Percentiles rank a stretch among this genome's conserved stretches.
These are phyloP conservation scores for Melanotaenia nigrans DNA, from an alignment of 2,797 vertebrate species.

Conservation along the genomic window DNA sequence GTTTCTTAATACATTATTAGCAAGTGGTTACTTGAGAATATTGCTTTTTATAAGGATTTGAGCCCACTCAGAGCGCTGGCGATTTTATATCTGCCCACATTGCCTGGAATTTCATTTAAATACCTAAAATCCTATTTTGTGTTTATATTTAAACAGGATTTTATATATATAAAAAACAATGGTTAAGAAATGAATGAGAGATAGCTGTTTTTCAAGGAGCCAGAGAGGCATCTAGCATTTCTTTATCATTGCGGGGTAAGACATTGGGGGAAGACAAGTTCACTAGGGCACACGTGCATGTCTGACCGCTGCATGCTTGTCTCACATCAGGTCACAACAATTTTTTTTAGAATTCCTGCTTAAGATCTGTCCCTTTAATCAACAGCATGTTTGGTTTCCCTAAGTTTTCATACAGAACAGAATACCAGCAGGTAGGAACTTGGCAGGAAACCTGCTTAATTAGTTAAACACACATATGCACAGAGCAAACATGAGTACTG, in stretches of 20 bases:
- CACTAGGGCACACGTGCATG: background rate
- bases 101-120: background rate
- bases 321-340: background rate
- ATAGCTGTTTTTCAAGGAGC: background rate
- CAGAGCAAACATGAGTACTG: conserved; percentile 20
- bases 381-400: background rate
- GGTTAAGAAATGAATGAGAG: background rate
- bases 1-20: background rate
- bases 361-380: background rate
- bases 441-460: background rate
- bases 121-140: background rate
- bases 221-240: background rate
- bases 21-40: background rate
- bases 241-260: background rate
- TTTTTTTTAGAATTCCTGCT: background rate
- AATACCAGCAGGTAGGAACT: background rate
- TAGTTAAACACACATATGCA: conserved; percentile 3
- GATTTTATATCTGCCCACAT: background rate
- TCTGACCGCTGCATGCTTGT: background rate
- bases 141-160: background rate
- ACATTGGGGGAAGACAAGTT: background rate
- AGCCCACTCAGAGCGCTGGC: too few species aligned
- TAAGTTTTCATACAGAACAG: background rate
- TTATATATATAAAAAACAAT: background rate
- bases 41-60: too few species aligned